These are phyloP conservation scores for Camponotus fellah DNA, from an alignment of 2,888 invertebrate species.

Conservation along the genomic window DNA sequence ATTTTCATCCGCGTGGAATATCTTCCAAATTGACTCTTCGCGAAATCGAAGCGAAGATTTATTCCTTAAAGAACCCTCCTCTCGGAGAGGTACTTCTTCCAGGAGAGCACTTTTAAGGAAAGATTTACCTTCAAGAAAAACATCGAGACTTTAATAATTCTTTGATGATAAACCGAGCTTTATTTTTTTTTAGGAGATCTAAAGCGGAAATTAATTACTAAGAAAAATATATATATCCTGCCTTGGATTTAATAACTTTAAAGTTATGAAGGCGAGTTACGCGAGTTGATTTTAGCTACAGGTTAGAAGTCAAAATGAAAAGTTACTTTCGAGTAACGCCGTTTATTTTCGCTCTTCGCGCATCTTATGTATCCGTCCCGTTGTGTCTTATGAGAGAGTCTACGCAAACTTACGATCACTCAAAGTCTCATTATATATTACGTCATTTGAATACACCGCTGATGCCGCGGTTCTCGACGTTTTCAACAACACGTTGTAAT, in stretches of 20 bases:
- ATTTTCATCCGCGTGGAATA: not conserved
- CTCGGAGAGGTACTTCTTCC: not conserved
- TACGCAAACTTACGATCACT: slow-evolving; percentile 16
- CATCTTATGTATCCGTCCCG: slow-evolving; percentile 7
- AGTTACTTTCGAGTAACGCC: slow-evolving; percentile 11
- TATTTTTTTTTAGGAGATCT: not conserved
- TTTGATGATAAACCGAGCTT: not conserved
- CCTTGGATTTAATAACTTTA: not conserved
- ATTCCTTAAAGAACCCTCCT: not conserved
- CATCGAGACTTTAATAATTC: not conserved
- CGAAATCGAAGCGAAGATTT: not conserved
- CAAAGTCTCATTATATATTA: slow-evolving; percentile 22
- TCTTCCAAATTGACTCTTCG: not conserved
- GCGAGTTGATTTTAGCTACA: not conserved
- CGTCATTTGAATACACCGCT: not conserved
- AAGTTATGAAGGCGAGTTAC: not conserved
- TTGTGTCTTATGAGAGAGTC: not conserved
- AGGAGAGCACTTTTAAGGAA: not conserved
- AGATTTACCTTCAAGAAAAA: not conserved
- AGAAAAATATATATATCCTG: not conserved
- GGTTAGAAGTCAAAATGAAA: not conserved
- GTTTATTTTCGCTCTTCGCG: slow-evolving; percentile 15
- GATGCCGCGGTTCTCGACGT: not conserved
- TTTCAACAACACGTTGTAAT: not conserved
- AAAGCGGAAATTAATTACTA: slow-evolving; percentile 4